phyloP scores from a whole-genome alignment of 2,797 vertebrate species.

The Heteromormyrus szaboi region DNA sequence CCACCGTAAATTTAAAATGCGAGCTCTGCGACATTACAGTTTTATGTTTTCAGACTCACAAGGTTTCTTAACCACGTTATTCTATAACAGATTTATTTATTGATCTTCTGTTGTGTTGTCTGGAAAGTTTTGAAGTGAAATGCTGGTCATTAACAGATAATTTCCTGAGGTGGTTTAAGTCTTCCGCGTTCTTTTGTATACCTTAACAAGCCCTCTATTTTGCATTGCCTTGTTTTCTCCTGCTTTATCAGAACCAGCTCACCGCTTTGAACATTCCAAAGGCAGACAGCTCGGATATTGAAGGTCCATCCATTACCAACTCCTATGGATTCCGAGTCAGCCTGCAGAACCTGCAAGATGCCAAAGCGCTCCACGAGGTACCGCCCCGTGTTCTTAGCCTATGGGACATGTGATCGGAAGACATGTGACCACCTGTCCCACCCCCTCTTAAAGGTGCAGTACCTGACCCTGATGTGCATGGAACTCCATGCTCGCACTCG shows the following conservation, averaged over 20 bases:
- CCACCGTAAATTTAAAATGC: not conserved
- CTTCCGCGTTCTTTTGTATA: not conserved
- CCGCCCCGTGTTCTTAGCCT: constrained; percentile 18
- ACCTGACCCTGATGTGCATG: constrained; percentile 88
- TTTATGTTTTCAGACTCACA: not conserved
- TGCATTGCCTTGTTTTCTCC: not conserved
- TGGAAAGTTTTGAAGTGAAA: not conserved
- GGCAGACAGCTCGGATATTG: constrained; percentile 86
- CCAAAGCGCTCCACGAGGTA: constrained; percentile 97
- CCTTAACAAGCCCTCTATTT: not conserved
- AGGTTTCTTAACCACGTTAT: not conserved
- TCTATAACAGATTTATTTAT: not conserved
- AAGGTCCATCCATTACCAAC: constrained; percentile 90
- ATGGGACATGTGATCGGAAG: not conserved
- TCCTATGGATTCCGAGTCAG: constrained; percentile 96
- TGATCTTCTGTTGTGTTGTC: not conserved
- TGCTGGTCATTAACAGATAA: not conserved
- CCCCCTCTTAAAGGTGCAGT: constrained; percentile 69
- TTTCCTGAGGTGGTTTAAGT: not conserved
- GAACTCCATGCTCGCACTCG: constrained; percentile 90
- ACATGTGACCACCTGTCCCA: not conserved
- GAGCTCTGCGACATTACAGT: not conserved
- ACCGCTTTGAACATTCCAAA: constrained; percentile 72
- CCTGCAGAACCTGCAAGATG: constrained; percentile 91
- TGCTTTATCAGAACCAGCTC: constrained; percentile 78